These are phyloP conservation scores for Sebastes steindachneri DNA, from an alignment of 2,797 vertebrate species.

Conservation along the genomic window DNA sequence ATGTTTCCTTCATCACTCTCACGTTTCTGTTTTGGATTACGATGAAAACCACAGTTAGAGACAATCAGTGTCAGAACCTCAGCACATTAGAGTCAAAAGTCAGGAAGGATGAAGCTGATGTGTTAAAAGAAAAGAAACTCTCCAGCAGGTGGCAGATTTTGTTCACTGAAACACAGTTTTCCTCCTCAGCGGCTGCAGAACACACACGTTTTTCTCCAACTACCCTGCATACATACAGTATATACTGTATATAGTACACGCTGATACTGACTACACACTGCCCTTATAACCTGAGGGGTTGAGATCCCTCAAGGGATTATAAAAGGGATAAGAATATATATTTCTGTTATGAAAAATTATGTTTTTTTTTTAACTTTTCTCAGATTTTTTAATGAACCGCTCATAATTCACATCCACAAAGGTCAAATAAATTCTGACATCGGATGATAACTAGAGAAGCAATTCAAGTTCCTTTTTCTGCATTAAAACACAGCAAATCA, in stretches of 20 bases:
- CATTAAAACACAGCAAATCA: not conserved
- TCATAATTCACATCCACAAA: not conserved
- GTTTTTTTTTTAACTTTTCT: not conserved
- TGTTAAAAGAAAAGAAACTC: not conserved
- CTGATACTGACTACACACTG: not conserved
- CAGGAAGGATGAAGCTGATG: not conserved
- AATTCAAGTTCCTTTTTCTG: not conserved
- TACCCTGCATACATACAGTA: not conserved
- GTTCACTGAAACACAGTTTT: constrained; percentile 28
- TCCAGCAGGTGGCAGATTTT: constrained; percentile 78
- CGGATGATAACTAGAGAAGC: not conserved
- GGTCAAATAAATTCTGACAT: not conserved
- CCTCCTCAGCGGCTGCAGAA: not conserved
- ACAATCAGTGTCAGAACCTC: not conserved
- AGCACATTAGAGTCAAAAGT: not conserved
- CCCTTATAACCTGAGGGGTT: no score
- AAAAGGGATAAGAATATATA: not conserved
- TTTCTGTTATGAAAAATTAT: not conserved
- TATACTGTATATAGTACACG: not conserved
- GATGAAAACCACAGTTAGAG: not conserved
- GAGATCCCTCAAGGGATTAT: not conserved
- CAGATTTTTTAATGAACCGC: not conserved
- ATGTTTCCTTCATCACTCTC: not conserved
- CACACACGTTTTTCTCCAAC: no score
- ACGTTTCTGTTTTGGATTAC: not conserved